Base-by-base conservation (phyloP, 2,797 vertebrate species). In the Ctenopoma kingsleyae region DNA sequence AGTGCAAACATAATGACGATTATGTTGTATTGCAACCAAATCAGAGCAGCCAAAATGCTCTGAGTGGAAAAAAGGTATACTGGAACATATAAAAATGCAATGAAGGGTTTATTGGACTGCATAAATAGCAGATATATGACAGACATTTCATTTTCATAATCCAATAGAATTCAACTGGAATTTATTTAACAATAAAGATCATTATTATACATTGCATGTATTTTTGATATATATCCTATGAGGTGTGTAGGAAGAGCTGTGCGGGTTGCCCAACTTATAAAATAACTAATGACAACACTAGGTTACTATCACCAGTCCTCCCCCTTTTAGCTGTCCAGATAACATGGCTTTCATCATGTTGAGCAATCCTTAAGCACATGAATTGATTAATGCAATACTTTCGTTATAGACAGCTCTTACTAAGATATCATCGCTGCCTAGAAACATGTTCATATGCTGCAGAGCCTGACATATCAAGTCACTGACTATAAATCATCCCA, bases 321-420 rank as follows among this genome's bases (percentile, higher is more conserved):
- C 76, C 50, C 49, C 55, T 43, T 30, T 60, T 51, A 84, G 57
- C 74, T 81, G 80, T 87, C 78, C 83, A 87, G 85, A 88, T 92
- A 84, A 65, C 55, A 58, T 69, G 50, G 41, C 80, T 87, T 88
- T 87, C 82, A 87, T 90, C 81, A 25, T 80, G 86, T 92, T 66
- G 74, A 87, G 85, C 88, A 89, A 74, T 81, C 85, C 86, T 83
- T 60, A 48, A 90, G 91, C 89, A 83, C 71, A 50, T 87, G 87
- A 89, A 90, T 85, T 92, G 92, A 95, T 94, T 90, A 93, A 89
- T 90, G 85, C 87, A 80, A 84, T 88, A 78, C 88, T 91, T 92
- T 93, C 86, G 86, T 89, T 87, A 56, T 66, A 30, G 85, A 92
- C 88, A 85, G 90, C 85, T 74, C 87, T 86, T 86, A 73, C 80